Evolutionary conservation across 1,140 invertebrate genomes (phyloP), one percentile per base, ranked within the genome.

Genomic region (Conopomorpha cramerella): DNA sequence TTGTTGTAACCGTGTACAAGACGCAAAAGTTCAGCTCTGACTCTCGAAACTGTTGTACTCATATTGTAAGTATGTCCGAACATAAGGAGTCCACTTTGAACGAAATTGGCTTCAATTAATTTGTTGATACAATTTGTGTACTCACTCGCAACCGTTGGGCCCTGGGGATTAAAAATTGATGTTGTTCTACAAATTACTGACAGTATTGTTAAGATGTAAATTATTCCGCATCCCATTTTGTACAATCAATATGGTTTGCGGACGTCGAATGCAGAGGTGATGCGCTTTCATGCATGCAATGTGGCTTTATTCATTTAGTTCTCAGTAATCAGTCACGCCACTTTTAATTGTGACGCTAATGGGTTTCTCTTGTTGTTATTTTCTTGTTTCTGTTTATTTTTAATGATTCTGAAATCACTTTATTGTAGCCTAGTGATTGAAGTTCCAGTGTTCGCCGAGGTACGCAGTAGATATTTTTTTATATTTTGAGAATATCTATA

Each of bases 91-190:
- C 62, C 56, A 15, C 49, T 34, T 12, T 47, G 40, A 2, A 38
- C 32, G 31, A 76, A 73, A 30, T 63, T 55, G 7, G 29, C 33
- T 36, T 62, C 42, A 2, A 64, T 57, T 10, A 76, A 36, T 25
- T 54, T 36, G n/a, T 34, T 38, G n/a, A 76, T 29, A 33, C 71
- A 76, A 16, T 46, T 53, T 1, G 53, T 46, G 16, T 52, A 65
- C 29, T 76, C 51, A 11, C 43, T 49, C 0, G 56, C 41, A 0
- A 72, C 46, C 8, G 48, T 60, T 8, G 63, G 60, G 14, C 56
- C 58, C 12, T 51, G 33, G 0, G 59, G 54, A 43, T 66, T 64
- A 2, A 62, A 33, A 16, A 33, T 35, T 23, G 19, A 23, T 23
- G 19, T 23, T 4, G 19, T 4, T 23, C 19, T 10, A 23, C 19